These are phyloP conservation scores for Acronicta psi DNA, from an alignment of 2,888 invertebrate species.

Conservation along the genomic window DNA sequence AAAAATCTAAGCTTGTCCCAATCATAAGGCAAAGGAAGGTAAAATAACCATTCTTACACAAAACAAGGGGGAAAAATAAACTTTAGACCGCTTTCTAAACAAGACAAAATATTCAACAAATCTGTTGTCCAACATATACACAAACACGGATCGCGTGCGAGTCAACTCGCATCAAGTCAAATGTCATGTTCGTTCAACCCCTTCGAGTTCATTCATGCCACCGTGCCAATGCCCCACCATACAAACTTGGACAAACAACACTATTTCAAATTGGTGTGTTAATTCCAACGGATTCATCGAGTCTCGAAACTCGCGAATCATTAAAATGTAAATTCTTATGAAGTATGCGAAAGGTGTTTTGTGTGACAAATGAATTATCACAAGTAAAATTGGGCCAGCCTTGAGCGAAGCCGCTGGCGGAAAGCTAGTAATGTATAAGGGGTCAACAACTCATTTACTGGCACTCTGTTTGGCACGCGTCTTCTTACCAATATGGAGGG, in stretches of 20 bases:
- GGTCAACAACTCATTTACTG: too few species aligned
- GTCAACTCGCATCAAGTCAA: constrained; percentile 7
- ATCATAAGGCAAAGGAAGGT: too few species aligned
- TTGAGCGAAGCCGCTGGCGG: too few species aligned
- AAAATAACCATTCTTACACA: too few species aligned
- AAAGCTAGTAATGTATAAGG: too few species aligned
- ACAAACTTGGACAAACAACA: constrained; percentile 4
- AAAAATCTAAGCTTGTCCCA: too few species aligned
- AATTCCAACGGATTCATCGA: constrained; percentile 4
- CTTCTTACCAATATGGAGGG: too few species aligned
- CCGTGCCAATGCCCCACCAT: constrained; percentile 18
- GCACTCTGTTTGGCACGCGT: too few species aligned
- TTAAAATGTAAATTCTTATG: constrained; percentile 1
- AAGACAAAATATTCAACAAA: not conserved
- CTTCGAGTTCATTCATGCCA: constrained; percentile 29
- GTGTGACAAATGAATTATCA: not conserved
- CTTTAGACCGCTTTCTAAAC: too few species aligned
- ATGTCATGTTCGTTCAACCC: constrained; percentile 17
- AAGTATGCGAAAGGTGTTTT: not conserved
- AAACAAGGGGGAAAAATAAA: too few species aligned
- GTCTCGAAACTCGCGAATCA: not conserved
- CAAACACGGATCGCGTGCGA: constrained; percentile 25
- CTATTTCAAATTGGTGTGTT: constrained; percentile 19
- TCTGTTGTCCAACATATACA: constrained; percentile 1
- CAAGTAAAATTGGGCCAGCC: not conserved